Conservation (phyloP, 2,797 vertebrate genomes). For the Rhinoraja longicauda region DNA sequence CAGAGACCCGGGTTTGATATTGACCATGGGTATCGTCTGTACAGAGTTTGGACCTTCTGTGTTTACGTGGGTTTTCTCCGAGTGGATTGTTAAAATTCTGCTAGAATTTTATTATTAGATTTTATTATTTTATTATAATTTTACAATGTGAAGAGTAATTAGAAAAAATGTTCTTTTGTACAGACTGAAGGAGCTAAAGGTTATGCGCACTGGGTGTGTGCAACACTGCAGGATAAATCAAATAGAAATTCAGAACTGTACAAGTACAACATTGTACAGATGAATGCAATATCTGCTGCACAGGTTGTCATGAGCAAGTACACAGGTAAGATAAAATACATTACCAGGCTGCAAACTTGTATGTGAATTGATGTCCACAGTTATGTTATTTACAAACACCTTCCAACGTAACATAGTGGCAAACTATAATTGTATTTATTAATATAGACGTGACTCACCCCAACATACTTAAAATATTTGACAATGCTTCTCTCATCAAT, state of each 20-base stretch:
- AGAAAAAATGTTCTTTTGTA: background rate
- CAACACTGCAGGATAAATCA: constrained; percentile 81
- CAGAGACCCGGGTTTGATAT: too few relatives aligned
- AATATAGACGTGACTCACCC: background rate
- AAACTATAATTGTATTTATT: background rate
- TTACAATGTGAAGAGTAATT: background rate
- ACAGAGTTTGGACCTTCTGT: too few relatives aligned
- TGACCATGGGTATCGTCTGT: too few relatives aligned
- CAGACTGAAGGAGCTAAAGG: constrained; percentile 90
- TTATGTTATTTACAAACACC: background rate
- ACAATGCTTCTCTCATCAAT: background rate
- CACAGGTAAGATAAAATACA: constrained; percentile 62
- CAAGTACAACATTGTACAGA: constrained; percentile 87
- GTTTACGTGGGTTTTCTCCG: too few relatives aligned
- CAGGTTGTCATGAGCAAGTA: constrained; percentile 87
- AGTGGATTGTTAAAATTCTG: background rate
- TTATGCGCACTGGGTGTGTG: constrained; percentile 91
- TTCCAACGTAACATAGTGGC: background rate
- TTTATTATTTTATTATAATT: background rate
- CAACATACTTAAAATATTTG: background rate
- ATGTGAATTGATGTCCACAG: background rate
- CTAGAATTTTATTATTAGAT: background rate
- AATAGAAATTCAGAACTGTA: constrained; percentile 86
- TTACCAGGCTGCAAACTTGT: background rate
- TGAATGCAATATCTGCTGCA: constrained; percentile 88